phyloP scores from a whole-genome alignment of 2,113 vertebrate species.

The Panthera tigris region DNA sequence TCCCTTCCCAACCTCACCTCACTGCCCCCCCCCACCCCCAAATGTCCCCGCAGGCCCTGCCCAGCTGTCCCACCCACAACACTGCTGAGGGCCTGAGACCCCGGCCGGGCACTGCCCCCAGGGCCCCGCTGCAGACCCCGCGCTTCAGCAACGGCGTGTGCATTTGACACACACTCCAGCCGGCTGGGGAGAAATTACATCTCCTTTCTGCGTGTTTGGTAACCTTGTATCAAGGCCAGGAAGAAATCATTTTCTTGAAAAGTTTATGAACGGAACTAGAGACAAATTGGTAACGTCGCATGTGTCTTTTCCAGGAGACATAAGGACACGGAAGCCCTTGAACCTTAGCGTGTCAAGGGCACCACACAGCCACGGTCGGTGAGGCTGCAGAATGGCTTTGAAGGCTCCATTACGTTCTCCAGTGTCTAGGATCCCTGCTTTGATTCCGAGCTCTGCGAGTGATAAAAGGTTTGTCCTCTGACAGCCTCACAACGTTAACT shows the following conservation, averaged over 20 bases:
- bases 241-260: not conserved
- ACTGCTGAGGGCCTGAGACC: fast-evolving
- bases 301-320: not conserved
- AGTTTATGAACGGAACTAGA: not conserved
- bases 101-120: fast-evolving
- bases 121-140: fast-evolving
- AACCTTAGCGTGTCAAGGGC: fast-evolving
- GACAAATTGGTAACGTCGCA: not conserved
- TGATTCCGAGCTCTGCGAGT: not conserved
- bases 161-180: fast-evolving
- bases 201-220: fast-evolving
- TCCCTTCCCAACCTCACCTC: fast-evolving
- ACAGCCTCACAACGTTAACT: not conserved
- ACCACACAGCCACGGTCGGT: fast-evolving
- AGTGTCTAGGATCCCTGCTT: not conserved
- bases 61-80: fast-evolving
- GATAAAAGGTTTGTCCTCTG: not conserved
- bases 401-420: not conserved
- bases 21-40: not conserved
- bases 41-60: fast-evolving
- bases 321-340: not conserved
- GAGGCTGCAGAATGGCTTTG: not conserved
- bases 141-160: fast-evolving
- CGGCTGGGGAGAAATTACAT: fast-evolving
- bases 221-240: not conserved